Evolutionary conservation across 2,888 invertebrate genomes (phyloP), one percentile per base, ranked within the genome.

Genomic region (Anoplius nigerrimus): DNA sequence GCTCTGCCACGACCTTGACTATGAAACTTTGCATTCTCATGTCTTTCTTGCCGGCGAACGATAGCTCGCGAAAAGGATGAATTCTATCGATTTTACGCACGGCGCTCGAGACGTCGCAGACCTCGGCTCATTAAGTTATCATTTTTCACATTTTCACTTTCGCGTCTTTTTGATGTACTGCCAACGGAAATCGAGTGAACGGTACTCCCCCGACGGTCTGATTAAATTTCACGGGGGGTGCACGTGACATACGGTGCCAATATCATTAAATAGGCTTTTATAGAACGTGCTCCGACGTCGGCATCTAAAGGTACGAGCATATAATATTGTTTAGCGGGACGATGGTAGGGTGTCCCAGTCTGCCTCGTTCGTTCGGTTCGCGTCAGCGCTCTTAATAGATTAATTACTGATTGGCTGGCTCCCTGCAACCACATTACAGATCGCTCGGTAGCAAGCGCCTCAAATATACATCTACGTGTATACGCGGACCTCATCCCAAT

Each of bases 361-460:
- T 56, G 53, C 58, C 56, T 69, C 60, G 66, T 63, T 61, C 55
- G 62, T 34, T 55, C 51, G 52, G 22, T 62, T 65, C 72, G 59
- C 75, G 69, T 69, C 75, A 60, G 45, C 61, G 54, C 62, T 63
- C 56, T 53, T 78, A 75, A 76, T 75, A 69, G 71, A 78, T 71
- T 79, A 78, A 79, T 79, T 79, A 74, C 75, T 68, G 75, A 79
- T 79, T 76, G 75, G 71, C 71, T 72, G 61, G 62, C 69, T 71
- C 74, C 56, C 69, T 54, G 66, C 71, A 71, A 65, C 58, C 69
- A 65, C 64, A 64, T 73, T 72, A 67, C 45, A 34, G 22, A 15
- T 20, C 22, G 15, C 4, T 53, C 53, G 15, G 5, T 16, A 48
- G 16, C 13, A 16, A 48, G 18, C 5, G 16, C 16, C 13, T 48